These are phyloP conservation scores for Pagetopsis macropterus DNA, from an alignment of 2,797 vertebrate genomes.

Conservation along the genomic window DNA sequence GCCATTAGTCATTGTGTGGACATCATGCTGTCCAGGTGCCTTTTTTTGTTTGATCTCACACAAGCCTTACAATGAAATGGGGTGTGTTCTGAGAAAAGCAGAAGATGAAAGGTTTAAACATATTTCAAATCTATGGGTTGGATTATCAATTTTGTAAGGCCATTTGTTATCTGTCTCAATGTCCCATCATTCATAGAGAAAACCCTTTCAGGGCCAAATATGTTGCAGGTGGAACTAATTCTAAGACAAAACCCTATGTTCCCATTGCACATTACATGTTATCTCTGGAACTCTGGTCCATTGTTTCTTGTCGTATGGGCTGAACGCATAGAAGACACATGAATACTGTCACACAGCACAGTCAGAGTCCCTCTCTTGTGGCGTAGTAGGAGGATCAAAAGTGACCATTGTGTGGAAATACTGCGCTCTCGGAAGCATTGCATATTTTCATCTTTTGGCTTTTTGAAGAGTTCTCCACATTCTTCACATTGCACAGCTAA, in stretches of 20 bases:
- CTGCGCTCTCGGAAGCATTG: conserved; percentile 46
- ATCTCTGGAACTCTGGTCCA: conserved; percentile 15
- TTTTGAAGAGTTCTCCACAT: conserved; percentile 59
- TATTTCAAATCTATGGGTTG: background rate
- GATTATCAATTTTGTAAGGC: background rate
- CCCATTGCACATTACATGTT: conserved; percentile 24
- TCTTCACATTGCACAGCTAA: conserved; percentile 56
- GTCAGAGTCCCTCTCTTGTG: conserved; percentile 29
- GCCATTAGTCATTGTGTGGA: background rate
- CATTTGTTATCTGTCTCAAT: background rate
- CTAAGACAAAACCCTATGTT: conserved; percentile 20
- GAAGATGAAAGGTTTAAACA: background rate
- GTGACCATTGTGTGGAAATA: conserved; percentile 56
- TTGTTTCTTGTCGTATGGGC: conserved; percentile 26
- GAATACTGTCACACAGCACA: background rate
- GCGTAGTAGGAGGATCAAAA: conserved; percentile 21
- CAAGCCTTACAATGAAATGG: background rate
- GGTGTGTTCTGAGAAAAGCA: background rate
- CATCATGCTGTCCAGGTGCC: background rate
- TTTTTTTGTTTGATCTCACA: background rate
- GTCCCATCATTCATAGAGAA: conserved; percentile 17
- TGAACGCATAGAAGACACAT: conserved; percentile 1
- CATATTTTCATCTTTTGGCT: conserved; percentile 59
- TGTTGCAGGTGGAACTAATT: conserved; percentile 9
- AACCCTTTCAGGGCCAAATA: conserved; percentile 10